Evolutionary conservation across 2,888 invertebrate species (phyloP), one percentile per base, ranked within the genome.

Genomic region (Diaphora mendica): DNA sequence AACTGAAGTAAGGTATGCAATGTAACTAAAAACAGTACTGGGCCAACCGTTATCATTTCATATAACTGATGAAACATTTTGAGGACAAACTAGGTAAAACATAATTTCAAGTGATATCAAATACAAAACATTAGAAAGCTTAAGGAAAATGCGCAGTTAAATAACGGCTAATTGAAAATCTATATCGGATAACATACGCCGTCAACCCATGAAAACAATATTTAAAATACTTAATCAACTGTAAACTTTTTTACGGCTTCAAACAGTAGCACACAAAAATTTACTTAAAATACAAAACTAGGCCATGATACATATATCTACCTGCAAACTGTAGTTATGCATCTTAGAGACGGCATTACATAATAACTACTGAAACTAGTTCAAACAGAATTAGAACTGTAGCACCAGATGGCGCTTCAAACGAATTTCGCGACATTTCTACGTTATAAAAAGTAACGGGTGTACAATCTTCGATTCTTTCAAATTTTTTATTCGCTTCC

Each of bases 331-430:
- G 26, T 69, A 65, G 72, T 66, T 75, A 75, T 70, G 71, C 71
- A 70, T 68, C 73, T 70, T 64, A 66, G 44, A 48, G 69, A 76
- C 72, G 75, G 68, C 39, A 74, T 85, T 84, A 79, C 77, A 82
- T 85, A 84, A 85, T 80, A 70, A 70, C 72, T 77, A 85, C 83
- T 77, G 72, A 74, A 79, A 79, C 82, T 85, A 80, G 81, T 78
- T 72, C 79, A 76, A 78, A 77, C 66, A 65, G 62, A 70, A 80
- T 69, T 42, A 68, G 71, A 72, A 35, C 70, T 69, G 69, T 55
- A 71, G 67, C 82, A 80, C 84, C 80, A 86, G 86, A 84, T 85
- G 87, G 85, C 87, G 86, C 79, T 77, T 76, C 75, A 66, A 75
- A 73, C 69, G 44, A 67, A 65, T 72, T 48, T 73, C 65, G 66